These are phyloP conservation scores for Heliconius himera DNA, from an alignment of 1,140 invertebrate species.

Conservation along the genomic window DNA sequence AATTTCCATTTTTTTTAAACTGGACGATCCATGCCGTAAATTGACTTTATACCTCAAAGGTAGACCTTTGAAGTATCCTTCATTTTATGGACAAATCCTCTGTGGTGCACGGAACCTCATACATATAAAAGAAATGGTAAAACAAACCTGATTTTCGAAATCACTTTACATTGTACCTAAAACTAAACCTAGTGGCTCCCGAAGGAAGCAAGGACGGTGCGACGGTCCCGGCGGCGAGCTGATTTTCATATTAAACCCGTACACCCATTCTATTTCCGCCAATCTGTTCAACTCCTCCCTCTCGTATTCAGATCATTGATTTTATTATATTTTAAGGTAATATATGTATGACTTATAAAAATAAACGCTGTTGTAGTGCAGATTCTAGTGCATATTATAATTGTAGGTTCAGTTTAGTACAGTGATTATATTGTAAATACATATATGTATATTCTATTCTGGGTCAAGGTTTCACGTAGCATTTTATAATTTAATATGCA, in stretches of 20 bases:
- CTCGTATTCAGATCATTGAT: constrained; percentile 41
- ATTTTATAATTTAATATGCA: background rate
- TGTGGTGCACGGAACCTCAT: background rate
- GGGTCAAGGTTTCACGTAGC: too few species aligned
- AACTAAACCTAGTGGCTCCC: background rate
- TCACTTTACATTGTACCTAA: background rate
- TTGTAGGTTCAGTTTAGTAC: too few species aligned
- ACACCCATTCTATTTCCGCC: constrained; percentile 53
- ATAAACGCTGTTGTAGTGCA: too few species aligned
- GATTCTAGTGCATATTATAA: too few species aligned
- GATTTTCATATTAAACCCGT: constrained; percentile 73
- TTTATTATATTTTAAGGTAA: constrained; percentile 25
- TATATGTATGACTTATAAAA: too few species aligned
- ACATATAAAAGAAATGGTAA: background rate
- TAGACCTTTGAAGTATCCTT: too few species aligned
- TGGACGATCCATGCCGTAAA: too few species aligned
- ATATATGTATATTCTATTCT: too few species aligned
- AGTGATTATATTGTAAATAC: too few species aligned
- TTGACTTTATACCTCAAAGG: too few species aligned
- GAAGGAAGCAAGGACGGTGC: constrained; percentile 21
- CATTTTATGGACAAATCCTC: background rate
- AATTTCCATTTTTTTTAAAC: too few species aligned
- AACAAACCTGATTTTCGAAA: background rate
- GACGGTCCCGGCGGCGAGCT: constrained; percentile 45
- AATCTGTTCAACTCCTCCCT: constrained; percentile 55